Base-by-base conservation (phyloP, 1,140 invertebrate genomes). In the Trichonephila clavata region DNA sequence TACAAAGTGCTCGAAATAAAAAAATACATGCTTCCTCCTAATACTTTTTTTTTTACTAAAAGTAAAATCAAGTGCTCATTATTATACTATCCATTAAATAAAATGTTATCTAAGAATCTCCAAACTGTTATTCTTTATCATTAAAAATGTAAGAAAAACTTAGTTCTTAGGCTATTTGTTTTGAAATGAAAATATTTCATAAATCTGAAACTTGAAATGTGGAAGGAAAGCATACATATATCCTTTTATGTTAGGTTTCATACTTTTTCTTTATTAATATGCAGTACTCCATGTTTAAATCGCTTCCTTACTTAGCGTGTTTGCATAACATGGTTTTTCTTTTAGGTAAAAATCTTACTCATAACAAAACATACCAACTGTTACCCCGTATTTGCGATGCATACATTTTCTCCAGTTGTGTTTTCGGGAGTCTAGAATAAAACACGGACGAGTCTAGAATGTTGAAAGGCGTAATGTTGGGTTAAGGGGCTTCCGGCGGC, bases 261-360 rank as follows among this genome's bases (percentile, higher is more conserved):
- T 63, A 21, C n/a, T 60, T 87, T 87, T 87, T 87, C 59, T 87
- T 87, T 63, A 87, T 87, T 87, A 87, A 87, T 87, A 87, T 87
- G 86, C 86, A 87, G 60, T 87, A 65, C 86, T n/a, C 16, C 86
- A 18, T 39, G 86, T 27, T 87, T 61, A 87, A 63, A 87, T 16
- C 60, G 32, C 59, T 86, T 86, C 32, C 86, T 87, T 87, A 87
- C 86, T 63, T 63, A 87, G 86, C 86, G 27, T 61, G 61, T 87
- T 87, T 83, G 81, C 39, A 57, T 83, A 83, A 87, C 86, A 87
- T 57, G 86, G 60, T 87, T 87, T 87, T 87, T 87, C 86, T 63
- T 87, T 87, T 63, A 87, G 83, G 83, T 24, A 59, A 24, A 24
- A 84, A 59, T 32, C 83, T 77, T 77, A 77, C 71, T 77, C 71